These are phyloP conservation scores for Sphaerophoria taeniata DNA, from an alignment of 2,888 invertebrate species.

Conservation along the genomic window DNA sequence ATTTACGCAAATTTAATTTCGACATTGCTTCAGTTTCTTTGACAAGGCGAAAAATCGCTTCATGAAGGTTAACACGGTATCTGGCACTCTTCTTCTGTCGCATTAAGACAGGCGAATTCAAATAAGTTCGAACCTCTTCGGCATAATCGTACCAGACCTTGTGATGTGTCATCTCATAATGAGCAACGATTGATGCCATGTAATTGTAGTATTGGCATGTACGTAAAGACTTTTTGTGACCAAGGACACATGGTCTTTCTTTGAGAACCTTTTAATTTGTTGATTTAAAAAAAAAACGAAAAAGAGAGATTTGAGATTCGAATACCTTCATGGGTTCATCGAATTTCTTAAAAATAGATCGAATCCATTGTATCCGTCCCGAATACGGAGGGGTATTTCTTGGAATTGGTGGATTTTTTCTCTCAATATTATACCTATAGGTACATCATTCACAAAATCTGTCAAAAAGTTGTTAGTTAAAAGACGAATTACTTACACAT, in stretches of 20 bases:
- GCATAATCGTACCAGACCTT: slow-evolving; percentile 91
- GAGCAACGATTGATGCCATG: slow-evolving; percentile 90
- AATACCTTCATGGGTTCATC: slow-evolving; percentile 89
- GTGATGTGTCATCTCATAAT: slow-evolving; percentile 93
- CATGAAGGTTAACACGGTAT: slow-evolving; percentile 89
- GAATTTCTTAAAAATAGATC: slow-evolving; percentile 89
- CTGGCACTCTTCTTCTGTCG: slow-evolving; percentile 87
- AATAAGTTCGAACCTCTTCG: slow-evolving; percentile 85
- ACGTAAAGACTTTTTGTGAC: slow-evolving; percentile 88
- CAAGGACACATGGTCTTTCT: slow-evolving; percentile 83
- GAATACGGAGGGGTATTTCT: slow-evolving; percentile 91
- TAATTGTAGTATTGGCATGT: slow-evolving; percentile 91
- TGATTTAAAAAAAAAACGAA: background rate
- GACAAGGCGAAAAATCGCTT: slow-evolving; percentile 88
- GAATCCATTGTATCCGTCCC: slow-evolving; percentile 92
- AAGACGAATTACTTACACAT: slow-evolving; percentile 83
- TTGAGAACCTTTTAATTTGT: slow-evolving; percentile 75
- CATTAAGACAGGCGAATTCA: slow-evolving; percentile 87
- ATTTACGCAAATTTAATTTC: slow-evolving; percentile 84
- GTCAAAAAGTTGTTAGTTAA: background rate
- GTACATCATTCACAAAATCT: too few species aligned
- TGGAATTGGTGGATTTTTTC: slow-evolving; percentile 89
- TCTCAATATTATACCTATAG: slow-evolving; percentile 88
- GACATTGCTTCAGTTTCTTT: slow-evolving; percentile 92
- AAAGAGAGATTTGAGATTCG: slow-evolving; percentile 70